Percentiles rank a stretch among this genome's conserved stretches.
Evolutionary conservation across 2,113 vertebrate species (phyloP).

Genomic region (Myotis yumanensis): DNA sequence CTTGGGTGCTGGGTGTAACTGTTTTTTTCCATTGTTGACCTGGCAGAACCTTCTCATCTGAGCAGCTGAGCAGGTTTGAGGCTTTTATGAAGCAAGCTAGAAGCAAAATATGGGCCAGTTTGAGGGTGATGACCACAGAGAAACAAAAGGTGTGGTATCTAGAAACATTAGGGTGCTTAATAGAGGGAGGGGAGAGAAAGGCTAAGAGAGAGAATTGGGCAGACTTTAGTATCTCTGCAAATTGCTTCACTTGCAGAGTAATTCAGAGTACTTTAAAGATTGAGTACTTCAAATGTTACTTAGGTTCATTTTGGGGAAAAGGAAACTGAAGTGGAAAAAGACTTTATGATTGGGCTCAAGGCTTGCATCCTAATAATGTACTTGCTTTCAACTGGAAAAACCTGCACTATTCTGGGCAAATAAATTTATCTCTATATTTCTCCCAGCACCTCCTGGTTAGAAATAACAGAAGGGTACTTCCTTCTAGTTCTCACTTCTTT

Average conservation of each 20-base stretch:
- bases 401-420: slow-evolving; percentile 21
- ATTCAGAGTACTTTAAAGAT: neutral
- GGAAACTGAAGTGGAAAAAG: slow-evolving; percentile 34
- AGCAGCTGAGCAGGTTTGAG: slow-evolving; percentile 62
- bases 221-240: neutral
- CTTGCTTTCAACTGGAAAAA: slow-evolving; percentile 36
- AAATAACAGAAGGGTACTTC: neutral
- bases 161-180: slow-evolving; percentile 13
- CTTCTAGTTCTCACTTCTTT: slow-evolving; percentile 18
- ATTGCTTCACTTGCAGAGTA: neutral
- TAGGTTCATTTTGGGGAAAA: neutral
- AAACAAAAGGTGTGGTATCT: slow-evolving; percentile 49
- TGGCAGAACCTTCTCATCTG: slow-evolving; percentile 61
- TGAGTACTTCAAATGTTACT: neutral
- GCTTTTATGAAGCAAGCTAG: slow-evolving; percentile 35
- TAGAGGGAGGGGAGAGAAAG: neutral
- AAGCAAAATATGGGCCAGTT: slow-evolving; percentile 56
- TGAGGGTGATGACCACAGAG: slow-evolving; percentile 38
- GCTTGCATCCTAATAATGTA: neutral
- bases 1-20: slow-evolving; percentile 50
- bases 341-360: neutral
- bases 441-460: slow-evolving; percentile 3
- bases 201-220: neutral
- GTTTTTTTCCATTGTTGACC: slow-evolving; percentile 71
- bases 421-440: slow-evolving; percentile 18